Evolutionary conservation across 37 sponge, comb jelly and placozoan species (phyloP).

Genomic region (Bolinopsis microptera): DNA sequence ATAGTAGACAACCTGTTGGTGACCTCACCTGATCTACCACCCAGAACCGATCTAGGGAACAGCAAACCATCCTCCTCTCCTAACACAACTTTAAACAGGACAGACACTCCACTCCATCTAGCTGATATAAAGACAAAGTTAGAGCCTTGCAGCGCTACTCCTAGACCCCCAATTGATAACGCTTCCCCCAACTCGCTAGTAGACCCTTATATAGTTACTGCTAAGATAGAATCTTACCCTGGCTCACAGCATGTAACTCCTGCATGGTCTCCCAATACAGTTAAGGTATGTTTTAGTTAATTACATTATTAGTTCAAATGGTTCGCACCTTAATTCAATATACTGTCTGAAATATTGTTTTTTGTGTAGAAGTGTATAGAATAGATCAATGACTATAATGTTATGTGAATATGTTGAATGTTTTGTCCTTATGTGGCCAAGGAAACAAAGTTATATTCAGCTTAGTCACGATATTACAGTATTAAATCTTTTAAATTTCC

Average conservation of each 20-base stretch:
- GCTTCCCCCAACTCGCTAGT: background rate
- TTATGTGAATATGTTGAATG: too few species aligned
- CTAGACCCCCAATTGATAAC: background rate
- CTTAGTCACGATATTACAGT: too few species aligned
- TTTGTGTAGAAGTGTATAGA: too few species aligned
- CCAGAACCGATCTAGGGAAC: background rate
- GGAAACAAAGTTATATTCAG: too few species aligned
- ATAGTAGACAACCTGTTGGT: background rate
- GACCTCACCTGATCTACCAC: background rate
- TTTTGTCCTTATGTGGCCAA: too few species aligned
- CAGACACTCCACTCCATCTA: background rate
- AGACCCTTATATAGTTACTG: background rate
- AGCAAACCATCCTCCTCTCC: background rate
- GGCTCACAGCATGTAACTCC: background rate
- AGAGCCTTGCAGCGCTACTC: background rate
- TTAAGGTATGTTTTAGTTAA: too few species aligned
- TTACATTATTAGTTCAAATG: too few species aligned
- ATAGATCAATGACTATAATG: too few species aligned
- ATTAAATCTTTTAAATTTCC: too few species aligned
- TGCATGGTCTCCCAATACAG: background rate
- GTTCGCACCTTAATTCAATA: too few species aligned
- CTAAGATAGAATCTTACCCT: slow-evolving; percentile 1
- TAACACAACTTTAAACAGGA: background rate
- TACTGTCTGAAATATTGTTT: too few species aligned
- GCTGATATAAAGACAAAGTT: background rate